A percentile compares a stretch with the other conserved stretches of the same genome.
Evolutionary conservation across 2,888 invertebrate genomes (phyloP).

Genomic region (Ectobius pallidus): DNA sequence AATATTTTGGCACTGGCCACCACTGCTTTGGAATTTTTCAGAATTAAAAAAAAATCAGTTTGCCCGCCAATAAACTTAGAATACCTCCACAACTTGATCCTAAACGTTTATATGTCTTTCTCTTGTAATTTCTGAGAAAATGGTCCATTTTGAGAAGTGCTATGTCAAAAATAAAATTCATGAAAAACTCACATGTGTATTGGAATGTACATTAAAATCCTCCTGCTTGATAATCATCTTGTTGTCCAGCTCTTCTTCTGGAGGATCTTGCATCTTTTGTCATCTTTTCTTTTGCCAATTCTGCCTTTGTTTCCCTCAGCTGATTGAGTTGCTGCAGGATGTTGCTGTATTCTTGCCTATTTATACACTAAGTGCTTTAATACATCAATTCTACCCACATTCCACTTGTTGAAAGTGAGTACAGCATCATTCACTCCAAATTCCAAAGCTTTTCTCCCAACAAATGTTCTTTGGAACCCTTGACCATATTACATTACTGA

Average conservation of each 20-base stretch:
- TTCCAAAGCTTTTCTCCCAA: constrained; percentile 5
- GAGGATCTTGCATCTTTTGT: constrained; percentile 1
- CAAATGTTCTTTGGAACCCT: too few species aligned
- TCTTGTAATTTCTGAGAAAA: too few species aligned
- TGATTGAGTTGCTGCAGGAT: neutral
- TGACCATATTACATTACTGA: neutral
- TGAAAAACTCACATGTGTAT: neutral
- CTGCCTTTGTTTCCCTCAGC: neutral
- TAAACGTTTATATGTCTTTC: too few species aligned
- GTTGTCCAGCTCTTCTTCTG: neutral
- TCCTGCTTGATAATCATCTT: neutral
- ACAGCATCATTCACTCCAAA: constrained; percentile 7
- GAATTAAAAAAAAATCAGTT: too few species aligned
- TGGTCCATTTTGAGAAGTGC: too few species aligned
- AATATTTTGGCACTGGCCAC: too few species aligned
- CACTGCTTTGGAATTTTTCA: too few species aligned
- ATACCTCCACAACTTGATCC: too few species aligned
- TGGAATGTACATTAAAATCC: neutral
- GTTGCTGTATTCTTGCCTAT: neutral
- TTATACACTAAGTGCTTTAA: too few species aligned
- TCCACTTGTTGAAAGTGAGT: too few species aligned
- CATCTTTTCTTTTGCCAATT: neutral
- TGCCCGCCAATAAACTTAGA: too few species aligned
- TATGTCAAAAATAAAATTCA: neutral
- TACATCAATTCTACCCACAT: too few species aligned